phyloP scores from a whole-genome alignment of 2,113 vertebrate genomes.

The Shinisaurus crocodilurus region DNA sequence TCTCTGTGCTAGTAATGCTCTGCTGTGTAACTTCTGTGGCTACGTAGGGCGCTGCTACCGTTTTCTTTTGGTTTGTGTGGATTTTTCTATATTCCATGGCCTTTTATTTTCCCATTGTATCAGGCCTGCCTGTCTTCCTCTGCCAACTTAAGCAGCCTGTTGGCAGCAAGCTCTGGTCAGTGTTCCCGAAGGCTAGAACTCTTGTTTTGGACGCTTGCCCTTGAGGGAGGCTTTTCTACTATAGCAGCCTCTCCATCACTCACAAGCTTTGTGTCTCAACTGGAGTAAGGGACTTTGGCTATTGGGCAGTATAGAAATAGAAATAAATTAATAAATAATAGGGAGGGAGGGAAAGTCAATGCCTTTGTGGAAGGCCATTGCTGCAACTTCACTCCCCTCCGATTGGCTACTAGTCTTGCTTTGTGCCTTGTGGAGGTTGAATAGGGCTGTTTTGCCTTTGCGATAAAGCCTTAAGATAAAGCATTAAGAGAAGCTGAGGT shows the following conservation, averaged over 20 bases:
- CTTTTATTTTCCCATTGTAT: slow-evolving; percentile 11
- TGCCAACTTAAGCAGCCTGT: slow-evolving; percentile 47
- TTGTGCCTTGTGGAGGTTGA: slow-evolving; percentile 31
- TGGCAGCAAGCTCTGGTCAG: slow-evolving; percentile 39
- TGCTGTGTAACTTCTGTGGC: slow-evolving; percentile 49
- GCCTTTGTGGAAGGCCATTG: slow-evolving; percentile 29
- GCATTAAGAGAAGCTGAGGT: background rate
- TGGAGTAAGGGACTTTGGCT: slow-evolving; percentile 6
- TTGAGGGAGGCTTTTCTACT: slow-evolving; percentile 37
- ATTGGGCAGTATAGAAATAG: too few relatives aligned
- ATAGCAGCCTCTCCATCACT: slow-evolving; percentile 45
- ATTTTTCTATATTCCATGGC: background rate
- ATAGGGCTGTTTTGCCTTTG: slow-evolving; percentile 11
- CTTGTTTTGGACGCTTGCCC: slow-evolving; percentile 11
- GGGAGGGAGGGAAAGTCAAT: slow-evolving; percentile 12
- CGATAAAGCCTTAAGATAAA: background rate
- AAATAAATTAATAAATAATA: too few relatives aligned
- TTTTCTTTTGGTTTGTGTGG: slow-evolving; percentile 3
- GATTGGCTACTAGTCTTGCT: background rate
- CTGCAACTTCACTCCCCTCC: slow-evolving; percentile 46
- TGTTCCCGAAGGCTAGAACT: slow-evolving; percentile 34
- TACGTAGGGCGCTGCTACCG: slow-evolving; percentile 16
- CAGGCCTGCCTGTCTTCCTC: slow-evolving; percentile 25
- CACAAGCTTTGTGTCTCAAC: slow-evolving; percentile 30
- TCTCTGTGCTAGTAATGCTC: slow-evolving; percentile 45